Percentiles rank a stretch among this genome's conserved stretches.
Conservation (phyloP, 2,113 vertebrate species). For the Apaloderma vittatum region DNA sequence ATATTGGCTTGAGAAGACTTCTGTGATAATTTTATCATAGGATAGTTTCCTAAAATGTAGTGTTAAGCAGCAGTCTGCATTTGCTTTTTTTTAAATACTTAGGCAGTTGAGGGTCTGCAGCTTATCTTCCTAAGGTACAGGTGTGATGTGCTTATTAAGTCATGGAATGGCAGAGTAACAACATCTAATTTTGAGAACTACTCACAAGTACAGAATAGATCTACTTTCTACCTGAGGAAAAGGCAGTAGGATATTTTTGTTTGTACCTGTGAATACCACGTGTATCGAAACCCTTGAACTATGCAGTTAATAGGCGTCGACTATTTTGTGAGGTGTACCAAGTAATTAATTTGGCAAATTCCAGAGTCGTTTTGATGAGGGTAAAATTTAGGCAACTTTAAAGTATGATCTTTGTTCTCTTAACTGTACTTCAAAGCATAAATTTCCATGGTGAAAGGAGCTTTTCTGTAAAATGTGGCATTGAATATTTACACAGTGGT, state of each 20-base stretch:
- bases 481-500: not conserved
- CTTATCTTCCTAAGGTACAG: not conserved
- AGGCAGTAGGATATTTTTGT: not conserved
- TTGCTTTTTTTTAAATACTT: not conserved
- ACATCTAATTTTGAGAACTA: not conserved
- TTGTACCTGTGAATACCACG: not conserved
- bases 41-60: not conserved
- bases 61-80: not conserved
- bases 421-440: not conserved
- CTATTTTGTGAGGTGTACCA: not conserved
- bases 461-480: not conserved
- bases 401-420: not conserved
- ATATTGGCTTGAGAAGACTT: not conserved
- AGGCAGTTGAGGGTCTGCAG: not conserved
- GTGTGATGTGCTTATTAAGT: rapidly evolving
- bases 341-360: not conserved
- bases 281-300: not conserved
- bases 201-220: not conserved
- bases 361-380: not conserved
- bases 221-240: not conserved
- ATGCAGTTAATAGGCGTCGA: not conserved
- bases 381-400: not conserved
- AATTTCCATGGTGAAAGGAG: not conserved
- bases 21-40: not conserved
- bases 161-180: not conserved